A percentile compares a stretch with the other conserved stretches of the same genome.
Evolutionary conservation across 2,797 vertebrate genomes (phyloP).

Genomic region (Lacerta viridis): DNA sequence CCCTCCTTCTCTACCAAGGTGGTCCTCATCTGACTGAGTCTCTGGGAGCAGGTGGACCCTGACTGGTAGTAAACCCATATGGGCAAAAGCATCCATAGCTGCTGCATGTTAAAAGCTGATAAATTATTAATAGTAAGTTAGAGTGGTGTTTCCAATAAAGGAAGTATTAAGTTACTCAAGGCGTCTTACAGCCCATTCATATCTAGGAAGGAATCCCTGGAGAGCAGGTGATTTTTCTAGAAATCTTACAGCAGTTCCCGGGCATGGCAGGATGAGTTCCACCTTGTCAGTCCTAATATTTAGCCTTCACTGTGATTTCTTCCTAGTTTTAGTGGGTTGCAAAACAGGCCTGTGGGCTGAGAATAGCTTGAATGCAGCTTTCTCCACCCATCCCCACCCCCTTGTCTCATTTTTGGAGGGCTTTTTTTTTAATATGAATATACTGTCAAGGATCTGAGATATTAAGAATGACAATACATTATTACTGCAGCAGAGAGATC

Average conservation of each 20-base stretch:
- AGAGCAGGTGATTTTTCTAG: slow-evolving; percentile 48
- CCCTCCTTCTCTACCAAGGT: not conserved
- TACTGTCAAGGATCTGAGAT: slow-evolving; percentile 84
- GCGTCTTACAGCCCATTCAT: slow-evolving; percentile 54
- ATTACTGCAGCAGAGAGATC: slow-evolving; percentile 83
- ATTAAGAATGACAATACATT: slow-evolving; percentile 89
- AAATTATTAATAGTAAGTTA: slow-evolving; percentile 48
- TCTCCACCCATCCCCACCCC: slow-evolving; percentile 10
- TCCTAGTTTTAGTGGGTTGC: slow-evolving; percentile 52
- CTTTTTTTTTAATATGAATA: slow-evolving; percentile 81
- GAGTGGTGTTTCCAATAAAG: slow-evolving; percentile 54
- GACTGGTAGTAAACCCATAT: not conserved
- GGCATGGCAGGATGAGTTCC: slow-evolving; percentile 64
- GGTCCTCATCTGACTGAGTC: not conserved
- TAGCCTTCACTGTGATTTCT: slow-evolving; percentile 72
- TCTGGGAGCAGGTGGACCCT: no score
- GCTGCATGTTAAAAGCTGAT: slow-evolving; percentile 35
- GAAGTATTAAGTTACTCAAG: slow-evolving; percentile 51
- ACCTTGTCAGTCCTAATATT: slow-evolving; percentile 70
- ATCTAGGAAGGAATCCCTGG: slow-evolving; percentile 53
- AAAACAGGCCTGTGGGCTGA: slow-evolving; percentile 40
- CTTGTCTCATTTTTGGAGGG: no score
- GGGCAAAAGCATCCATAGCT: slow-evolving; percentile 30
- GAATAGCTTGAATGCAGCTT: slow-evolving; percentile 71
- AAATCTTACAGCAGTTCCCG: slow-evolving; percentile 60